Base-by-base conservation (phyloP, 2,797 vertebrate species). In the Peromyscus eremicus region DNA sequence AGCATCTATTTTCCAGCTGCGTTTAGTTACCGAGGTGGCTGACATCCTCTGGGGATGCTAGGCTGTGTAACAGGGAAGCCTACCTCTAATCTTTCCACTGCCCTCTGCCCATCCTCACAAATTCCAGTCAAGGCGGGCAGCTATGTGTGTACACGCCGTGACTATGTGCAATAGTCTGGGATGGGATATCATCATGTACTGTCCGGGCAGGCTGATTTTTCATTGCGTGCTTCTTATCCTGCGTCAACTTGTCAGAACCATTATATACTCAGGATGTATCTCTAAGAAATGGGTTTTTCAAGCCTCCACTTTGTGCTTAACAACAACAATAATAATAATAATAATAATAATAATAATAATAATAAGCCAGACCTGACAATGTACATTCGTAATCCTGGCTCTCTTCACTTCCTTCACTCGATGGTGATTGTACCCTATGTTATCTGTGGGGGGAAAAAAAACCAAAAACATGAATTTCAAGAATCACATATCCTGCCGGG, bases 1-100 rank as follows among this genome's bases (percentile, higher is more conserved):
- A 71, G 37, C 75, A 62, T 76, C 29, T 25, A 75, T 70, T 95
- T 95, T 86, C 66, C 40, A 91, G 19, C 32, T 91, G 3, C 5
- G n/a, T 94, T 89, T 34, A 43, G 23, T 75, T 17, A 83, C 66
- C 77, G 16, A 90, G 55, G 25, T 37, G 46, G 46, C 12, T 90
- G 34, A 13, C n/a, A 19, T 90, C 32, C 27, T 73, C 40, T 60
- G 76, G 75, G 62, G 57, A 57, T 17, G 8, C 21, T 52, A 79
- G 40, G 5, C 77, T 52, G 9, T 77, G 5, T 37, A 34, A 70
- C 34, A 2, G 6, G 0, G 21, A 80, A 68, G 68, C 13, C 64
- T 34, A 9, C 76, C n/a, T 40, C n/a, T 77, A 88, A 85, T 6
- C 21, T 46, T 71, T 64, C 2, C 4, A 13, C 10, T 73, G 4